Evolutionary conservation across 2,888 invertebrate species (phyloP).

Genomic region (Neoitamus cyanurus): DNA sequence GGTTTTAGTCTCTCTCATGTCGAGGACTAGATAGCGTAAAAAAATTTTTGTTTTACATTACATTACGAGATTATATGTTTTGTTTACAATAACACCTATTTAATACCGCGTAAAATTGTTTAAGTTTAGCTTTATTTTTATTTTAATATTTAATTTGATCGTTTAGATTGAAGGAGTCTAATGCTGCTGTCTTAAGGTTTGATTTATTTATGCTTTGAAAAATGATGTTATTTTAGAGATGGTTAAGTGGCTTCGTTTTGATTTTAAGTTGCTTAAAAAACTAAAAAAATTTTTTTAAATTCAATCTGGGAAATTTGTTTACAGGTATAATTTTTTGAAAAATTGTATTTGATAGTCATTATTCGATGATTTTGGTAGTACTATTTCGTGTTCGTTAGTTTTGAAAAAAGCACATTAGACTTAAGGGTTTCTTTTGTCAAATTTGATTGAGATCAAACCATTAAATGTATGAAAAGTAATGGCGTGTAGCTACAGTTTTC

Average conservation of each 20-base stretch:
- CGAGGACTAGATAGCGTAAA: constrained; percentile 9
- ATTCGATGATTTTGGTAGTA: neutral
- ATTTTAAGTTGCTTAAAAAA: neutral
- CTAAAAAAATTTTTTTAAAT: neutral
- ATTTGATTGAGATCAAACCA: no score
- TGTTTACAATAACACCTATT: neutral
- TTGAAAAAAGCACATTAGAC: no score
- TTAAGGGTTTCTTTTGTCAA: no score
- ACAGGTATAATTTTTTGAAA: neutral
- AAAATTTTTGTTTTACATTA: constrained; percentile 17
- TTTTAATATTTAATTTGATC: neutral
- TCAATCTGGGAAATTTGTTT: neutral
- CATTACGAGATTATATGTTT: neutral
- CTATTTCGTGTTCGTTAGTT: neutral
- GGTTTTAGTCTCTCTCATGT: neutral
- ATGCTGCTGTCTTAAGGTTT: neutral
- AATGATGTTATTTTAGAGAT: neutral
- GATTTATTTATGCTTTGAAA: neutral
- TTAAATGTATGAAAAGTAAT: no score
- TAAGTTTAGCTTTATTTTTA: neutral
- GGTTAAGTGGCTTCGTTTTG: neutral
- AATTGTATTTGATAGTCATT: neutral
- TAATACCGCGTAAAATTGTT: neutral
- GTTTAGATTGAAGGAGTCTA: neutral
- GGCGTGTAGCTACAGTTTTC: no score